Evolutionary conservation across 2,888 invertebrate genomes (phyloP).

Genomic region (Leptopilina drosophilae): DNA sequence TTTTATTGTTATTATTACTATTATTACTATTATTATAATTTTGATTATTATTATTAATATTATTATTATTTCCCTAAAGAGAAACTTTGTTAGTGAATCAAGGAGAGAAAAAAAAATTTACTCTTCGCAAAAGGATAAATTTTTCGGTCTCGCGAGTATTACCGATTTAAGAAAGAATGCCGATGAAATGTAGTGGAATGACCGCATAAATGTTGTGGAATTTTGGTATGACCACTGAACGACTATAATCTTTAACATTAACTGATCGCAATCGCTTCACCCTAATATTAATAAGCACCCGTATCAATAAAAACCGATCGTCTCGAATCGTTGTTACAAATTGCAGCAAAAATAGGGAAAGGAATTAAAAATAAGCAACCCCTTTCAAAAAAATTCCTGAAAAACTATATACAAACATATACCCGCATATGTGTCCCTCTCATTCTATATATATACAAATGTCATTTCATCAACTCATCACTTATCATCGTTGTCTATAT

Average conservation of each 20-base stretch:
- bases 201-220: constrained; percentile 21
- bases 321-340: constrained; percentile 23
- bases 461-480: constrained; percentile 25
- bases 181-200: constrained; percentile 12
- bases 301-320: constrained; percentile 35
- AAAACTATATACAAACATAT: neutral
- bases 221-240: constrained; percentile 6
- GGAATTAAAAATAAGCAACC: constrained; percentile 34
- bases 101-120: too few species aligned
- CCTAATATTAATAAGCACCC: constrained; percentile 40
- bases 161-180: constrained; percentile 20
- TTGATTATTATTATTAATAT: too few species aligned
- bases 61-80: too few species aligned
- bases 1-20: too few species aligned
- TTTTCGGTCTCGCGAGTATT: neutral
- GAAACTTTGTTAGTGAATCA: too few species aligned
- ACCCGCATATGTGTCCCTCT: constrained; percentile 26
- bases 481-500: neutral
- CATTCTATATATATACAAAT: too few species aligned
- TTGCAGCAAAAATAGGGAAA: constrained; percentile 26
- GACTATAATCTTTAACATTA: neutral
- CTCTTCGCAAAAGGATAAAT: too few species aligned
- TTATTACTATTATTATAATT: too few species aligned
- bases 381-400: constrained; percentile 29
- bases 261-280: constrained; percentile 15